Evolutionary conservation across 2,888 invertebrate genomes (phyloP), one percentile per base, ranked within the genome.

Genomic region (Byasa hedistus): DNA sequence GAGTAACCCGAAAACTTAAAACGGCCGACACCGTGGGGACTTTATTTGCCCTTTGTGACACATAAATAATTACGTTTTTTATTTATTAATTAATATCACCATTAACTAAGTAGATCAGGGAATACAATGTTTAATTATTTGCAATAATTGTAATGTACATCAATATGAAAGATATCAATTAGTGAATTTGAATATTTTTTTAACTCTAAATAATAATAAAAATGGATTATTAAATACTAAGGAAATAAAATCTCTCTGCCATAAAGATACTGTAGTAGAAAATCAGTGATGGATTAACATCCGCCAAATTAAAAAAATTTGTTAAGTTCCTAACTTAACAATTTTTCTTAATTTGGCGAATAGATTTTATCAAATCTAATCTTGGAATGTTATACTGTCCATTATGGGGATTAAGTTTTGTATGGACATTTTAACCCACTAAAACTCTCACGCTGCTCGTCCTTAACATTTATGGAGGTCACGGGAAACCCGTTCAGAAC

Each of bases 1-100:
- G 59, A 66, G 55, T 66, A 66, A 66, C 62, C 66, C 66, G 32
- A 66, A 66, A 63, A 66, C 62, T 66, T 59, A 58, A 66, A 66
- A 66, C 36, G 66, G 59, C 62, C 58, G 59, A 58, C 58, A 48
- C 32, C 32, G 19, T 59, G 62, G 57, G 62, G 62, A 55, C n/a
- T 55, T 63, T 59, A 55, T 39, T 55, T 56, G 24, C 63, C 59
- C 62, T 66, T 55, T 24, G 36, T 56, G 62, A 32, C 32, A 24
- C 48, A 52, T 66, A 65, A 62, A 55, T 58, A 66, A 55, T 58
- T 48, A 63, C 54, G 10, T 62, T 63, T 24, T 39, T 32, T 60
- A 19, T 23, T 57, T 36, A 57, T 64, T 66, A 62, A 62, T 62
- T 54, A 66, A 55, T 62, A 57, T 19, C 22, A 36, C 7, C 7